These are phyloP conservation scores for Acleris sparsana DNA, from an alignment of 2,888 invertebrate genomes.

Conservation along the genomic window DNA sequence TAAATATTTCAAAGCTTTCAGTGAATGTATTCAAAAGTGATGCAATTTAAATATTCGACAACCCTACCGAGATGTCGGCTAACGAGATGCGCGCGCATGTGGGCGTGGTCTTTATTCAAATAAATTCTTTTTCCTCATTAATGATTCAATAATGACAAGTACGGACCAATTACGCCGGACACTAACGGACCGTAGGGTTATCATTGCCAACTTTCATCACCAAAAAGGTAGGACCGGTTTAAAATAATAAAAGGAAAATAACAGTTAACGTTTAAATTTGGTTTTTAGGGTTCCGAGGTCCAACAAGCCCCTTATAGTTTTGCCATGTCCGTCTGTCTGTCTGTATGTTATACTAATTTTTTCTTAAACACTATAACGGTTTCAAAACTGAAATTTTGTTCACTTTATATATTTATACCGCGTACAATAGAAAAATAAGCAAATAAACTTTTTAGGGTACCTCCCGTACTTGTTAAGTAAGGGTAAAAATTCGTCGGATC, in stretches of 20 bases:
- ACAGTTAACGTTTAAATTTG: conserved; percentile 8
- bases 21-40: conserved; percentile 12
- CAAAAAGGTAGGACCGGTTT: conserved; percentile 20
- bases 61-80: conserved; percentile 31
- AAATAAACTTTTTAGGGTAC: no score
- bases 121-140: conserved; percentile 38
- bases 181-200: conserved; percentile 14
- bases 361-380: no score
- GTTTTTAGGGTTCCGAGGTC: no score
- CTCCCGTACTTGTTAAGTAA: no score
- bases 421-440: no score
- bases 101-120: conserved; percentile 31
- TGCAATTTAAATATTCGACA: conserved; percentile 16
- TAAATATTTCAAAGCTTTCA: no score
- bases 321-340: no score
- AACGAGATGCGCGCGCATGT: conserved; percentile 31
- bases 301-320: no score
- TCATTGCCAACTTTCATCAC: conserved; percentile 23
- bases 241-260: conserved; percentile 5
- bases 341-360: no score
- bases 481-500: no score
- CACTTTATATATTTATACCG: no score
- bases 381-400: no score
- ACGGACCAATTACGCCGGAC: conserved; percentile 29
- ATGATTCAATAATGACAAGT: conserved; percentile 26